These are phyloP conservation scores for Drosophila subpulchrella DNA, from an alignment of 1,140 invertebrate genomes.

Conservation along the genomic window DNA sequence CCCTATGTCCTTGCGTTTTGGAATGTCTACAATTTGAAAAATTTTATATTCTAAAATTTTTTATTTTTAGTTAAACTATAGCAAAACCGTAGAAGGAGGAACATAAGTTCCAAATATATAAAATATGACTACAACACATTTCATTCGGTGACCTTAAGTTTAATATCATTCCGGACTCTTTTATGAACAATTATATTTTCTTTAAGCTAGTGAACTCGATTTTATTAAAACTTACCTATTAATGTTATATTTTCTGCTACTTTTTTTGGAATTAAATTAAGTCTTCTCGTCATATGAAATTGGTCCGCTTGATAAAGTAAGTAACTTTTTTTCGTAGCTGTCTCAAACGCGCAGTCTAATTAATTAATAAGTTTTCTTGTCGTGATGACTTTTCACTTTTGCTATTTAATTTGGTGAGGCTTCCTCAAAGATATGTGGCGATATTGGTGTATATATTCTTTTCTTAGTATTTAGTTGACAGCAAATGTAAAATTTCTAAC, in stretches of 20 bases:
- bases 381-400: slow-evolving; percentile 11
- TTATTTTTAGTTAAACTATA: too few species aligned
- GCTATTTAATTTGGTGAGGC: slow-evolving; percentile 10
- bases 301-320: slow-evolving; percentile 45
- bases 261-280: slow-evolving; percentile 22
- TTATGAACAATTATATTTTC: not conserved
- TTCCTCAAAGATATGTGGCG: slow-evolving; percentile 39
- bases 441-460: slow-evolving; percentile 29
- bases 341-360: not conserved
- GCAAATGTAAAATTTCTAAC: slow-evolving; percentile 65
- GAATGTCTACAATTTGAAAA: too few species aligned
- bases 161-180: too few species aligned
- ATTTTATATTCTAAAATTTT: too few species aligned
- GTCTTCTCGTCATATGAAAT: slow-evolving; percentile 25
- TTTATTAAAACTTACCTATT: slow-evolving; percentile 19
- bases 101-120: not conserved
- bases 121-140: not conserved
- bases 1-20: too few species aligned
- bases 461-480: slow-evolving; percentile 3
- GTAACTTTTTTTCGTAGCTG: slow-evolving; percentile 9
- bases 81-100: too few species aligned
- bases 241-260: not conserved
- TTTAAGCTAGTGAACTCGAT: not conserved
- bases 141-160: not conserved
- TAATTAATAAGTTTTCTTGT: slow-evolving; percentile 12